Conservation (phyloP, 2,888 invertebrate species). For the Eucera pruinosa region DNA sequence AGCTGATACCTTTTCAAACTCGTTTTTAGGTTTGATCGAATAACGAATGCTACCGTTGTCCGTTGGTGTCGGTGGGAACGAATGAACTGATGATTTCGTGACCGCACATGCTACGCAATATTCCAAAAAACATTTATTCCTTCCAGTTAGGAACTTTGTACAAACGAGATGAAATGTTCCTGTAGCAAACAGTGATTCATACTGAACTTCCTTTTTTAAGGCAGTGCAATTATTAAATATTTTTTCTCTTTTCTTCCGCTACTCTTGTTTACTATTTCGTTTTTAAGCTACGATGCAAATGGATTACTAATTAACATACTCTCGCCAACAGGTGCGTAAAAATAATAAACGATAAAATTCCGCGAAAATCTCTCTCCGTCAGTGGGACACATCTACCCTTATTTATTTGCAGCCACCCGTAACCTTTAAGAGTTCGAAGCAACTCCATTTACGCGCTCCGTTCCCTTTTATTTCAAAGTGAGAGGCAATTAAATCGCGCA, state of each 20-base stretch:
- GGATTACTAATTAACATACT: no score
- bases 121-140: background rate
- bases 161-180: no score
- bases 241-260: no score
- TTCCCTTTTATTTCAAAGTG: no score
- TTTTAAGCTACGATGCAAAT: no score
- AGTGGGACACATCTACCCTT: no score
- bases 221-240: background rate
- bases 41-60: background rate
- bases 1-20: constrained; percentile 31
- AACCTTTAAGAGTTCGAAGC: background rate
- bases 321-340: no score
- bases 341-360: no score
- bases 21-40: constrained; percentile 28
- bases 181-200: background rate
- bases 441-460: background rate
- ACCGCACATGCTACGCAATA: background rate
- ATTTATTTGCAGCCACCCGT: background rate
- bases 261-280: no score
- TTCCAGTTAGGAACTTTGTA: background rate
- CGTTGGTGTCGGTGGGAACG: background rate
- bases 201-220: no score
- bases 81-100: background rate
- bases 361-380: no score
- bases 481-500: constrained; percentile 18